Evolutionary conservation across 2,797 vertebrate genomes (phyloP), one percentile per base, ranked within the genome.

Genomic region (Odontamblyopus rebecca): DNA sequence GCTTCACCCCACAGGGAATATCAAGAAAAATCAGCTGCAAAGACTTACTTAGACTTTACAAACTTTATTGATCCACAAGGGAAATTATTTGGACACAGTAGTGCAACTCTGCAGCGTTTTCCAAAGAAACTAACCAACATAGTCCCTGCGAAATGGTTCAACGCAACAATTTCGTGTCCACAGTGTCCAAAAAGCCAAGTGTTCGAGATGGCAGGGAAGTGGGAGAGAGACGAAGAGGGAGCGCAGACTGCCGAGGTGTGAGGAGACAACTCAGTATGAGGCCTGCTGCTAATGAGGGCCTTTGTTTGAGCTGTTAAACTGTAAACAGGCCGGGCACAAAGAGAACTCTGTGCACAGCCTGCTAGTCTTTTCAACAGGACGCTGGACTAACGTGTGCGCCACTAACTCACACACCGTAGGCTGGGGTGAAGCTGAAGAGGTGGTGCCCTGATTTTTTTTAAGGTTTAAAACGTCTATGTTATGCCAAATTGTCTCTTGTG

Each of bases 241-340:
- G 63, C 26, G 48, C 63, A 23, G 86, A 65, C 72, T 79, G 75
- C 73, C 75, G 61, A 89, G 85, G 86, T 84, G 87, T 75, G 72
- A 89, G 82, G 5, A 85, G 85, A 85, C 73, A 35, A 70, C 82
- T 76, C 82, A 38, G 77, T 83, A 82, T 85, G 89, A 86, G 85
- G 83, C 73, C 83, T 73, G 73, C 19, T 76, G 71, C 77, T 89
- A 88, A 90, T 83, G 83, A 90, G 84, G 74, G 85, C 73, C 77
- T 82, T 83, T 90, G 84, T 88, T 87, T 76, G 81, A 86, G 78
- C 76, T 79, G 77, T 84, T 80, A 73, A 83, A 85, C 74, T 77
- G 72, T 77, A 82, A 85, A 79, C 81, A 82, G 72, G 19, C 70
- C 54, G 44, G 76, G 70, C 81, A 85, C 77, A 84, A 79, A 81